Conservation (phyloP, 2,113 vertebrate genomes). For the Mohoua ochrocephala region DNA sequence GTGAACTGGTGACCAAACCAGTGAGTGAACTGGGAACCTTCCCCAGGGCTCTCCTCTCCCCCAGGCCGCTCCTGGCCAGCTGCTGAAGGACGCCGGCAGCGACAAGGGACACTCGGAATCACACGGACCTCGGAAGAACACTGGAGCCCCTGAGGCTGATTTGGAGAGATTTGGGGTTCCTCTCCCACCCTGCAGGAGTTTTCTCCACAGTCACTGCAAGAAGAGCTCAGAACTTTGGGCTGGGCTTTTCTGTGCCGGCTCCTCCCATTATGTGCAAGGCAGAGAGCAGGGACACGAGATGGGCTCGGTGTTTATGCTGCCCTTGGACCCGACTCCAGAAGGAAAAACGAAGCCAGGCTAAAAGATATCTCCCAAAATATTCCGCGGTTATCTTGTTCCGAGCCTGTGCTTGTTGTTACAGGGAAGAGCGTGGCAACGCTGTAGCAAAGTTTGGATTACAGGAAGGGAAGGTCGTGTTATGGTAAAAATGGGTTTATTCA, state of each 20-base stretch:
- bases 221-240: not conserved
- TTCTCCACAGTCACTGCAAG: not conserved
- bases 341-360: not conserved
- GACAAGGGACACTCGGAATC: fast-evolving
- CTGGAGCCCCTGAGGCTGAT: fast-evolving
- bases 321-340: not conserved
- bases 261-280: fast-evolving
- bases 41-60: not conserved
- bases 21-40: not conserved
- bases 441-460: not conserved
- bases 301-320: not conserved
- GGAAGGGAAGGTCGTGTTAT: not conserved
- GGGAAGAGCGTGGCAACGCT: not conserved
- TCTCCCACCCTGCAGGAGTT: not conserved
- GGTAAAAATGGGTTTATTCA: not conserved
- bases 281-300: not conserved
- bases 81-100: fast-evolving
- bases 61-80: fast-evolving
- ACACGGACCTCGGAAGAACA: fast-evolving
- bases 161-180: not conserved
- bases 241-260: not conserved
- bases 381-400: not conserved
- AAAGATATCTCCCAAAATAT: not conserved
- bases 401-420: not conserved
- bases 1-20: not conserved